Conservation (phyloP, 2,113 vertebrate genomes). For the Tautogolabrus adspersus region DNA sequence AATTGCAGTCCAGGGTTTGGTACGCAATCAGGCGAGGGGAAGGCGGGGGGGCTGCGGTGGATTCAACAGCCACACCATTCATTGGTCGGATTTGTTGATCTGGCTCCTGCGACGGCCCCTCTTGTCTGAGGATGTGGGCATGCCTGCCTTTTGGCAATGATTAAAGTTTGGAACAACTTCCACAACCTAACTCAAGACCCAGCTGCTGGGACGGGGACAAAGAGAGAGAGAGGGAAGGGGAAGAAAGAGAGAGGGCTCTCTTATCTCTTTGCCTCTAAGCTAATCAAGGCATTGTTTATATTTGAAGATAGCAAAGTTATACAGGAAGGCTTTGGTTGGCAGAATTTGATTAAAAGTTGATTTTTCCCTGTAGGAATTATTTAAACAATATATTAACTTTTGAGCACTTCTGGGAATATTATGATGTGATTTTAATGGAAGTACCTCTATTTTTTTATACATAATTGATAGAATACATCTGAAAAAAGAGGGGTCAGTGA, state of each 20-base stretch:
- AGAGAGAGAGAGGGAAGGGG: constrained; percentile 8
- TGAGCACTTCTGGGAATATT: not conserved
- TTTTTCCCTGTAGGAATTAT: constrained; percentile 8
- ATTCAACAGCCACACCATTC: constrained; percentile 62
- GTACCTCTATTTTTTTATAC: not conserved
- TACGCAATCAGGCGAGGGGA: constrained; percentile 60
- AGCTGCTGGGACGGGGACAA: constrained; percentile 45
- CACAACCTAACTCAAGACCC: constrained; percentile 58
- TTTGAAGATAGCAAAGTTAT: constrained; percentile 28
- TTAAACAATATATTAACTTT: constrained; percentile 3
- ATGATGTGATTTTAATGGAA: not conserved
- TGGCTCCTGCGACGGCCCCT: constrained; percentile 75
- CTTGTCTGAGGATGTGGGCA: constrained; percentile 84
- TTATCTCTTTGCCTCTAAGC: constrained; percentile 28
- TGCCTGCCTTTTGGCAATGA: constrained; percentile 86
- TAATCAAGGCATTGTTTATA: constrained; percentile 40
- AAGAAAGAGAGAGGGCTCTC: constrained; percentile 1
- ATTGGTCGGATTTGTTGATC: constrained; percentile 69
- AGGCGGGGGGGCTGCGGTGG: constrained; percentile 30
- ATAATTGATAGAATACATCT: not conserved
- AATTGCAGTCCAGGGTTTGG: constrained; percentile 64
- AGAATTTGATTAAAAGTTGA: constrained; percentile 19
- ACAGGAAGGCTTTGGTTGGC: constrained; percentile 12
- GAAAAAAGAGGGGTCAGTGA: constrained; percentile 14
- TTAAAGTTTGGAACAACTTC: constrained; percentile 85